Percentiles rank a stretch among this genome's conserved stretches.
Evolutionary conservation across 2,888 invertebrate species (phyloP).

Genomic region (Dasypolia templi): DNA sequence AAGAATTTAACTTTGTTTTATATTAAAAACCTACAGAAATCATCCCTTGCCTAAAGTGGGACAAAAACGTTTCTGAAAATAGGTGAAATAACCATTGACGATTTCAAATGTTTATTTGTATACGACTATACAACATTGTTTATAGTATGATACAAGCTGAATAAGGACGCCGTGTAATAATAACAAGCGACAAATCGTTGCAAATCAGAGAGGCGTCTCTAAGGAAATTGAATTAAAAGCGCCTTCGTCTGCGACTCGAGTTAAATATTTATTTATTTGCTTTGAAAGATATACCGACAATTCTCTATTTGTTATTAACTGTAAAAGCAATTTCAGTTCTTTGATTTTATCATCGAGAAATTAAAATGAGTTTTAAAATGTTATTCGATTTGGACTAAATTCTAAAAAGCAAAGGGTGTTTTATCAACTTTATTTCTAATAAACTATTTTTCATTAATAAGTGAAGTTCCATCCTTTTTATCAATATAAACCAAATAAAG

Average conservation of each 20-base stretch:
- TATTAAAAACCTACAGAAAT: not conserved
- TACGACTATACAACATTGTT: constrained; percentile 1
- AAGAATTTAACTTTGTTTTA: not conserved
- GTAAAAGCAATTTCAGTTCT: not conserved
- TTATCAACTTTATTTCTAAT: not conserved
- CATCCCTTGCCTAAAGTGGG: not conserved
- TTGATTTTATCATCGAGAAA: not conserved
- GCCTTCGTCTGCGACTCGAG: constrained; percentile 42
- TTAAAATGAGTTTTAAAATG: not conserved
- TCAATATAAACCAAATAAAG: not conserved
- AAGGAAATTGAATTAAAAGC: constrained; percentile 84
- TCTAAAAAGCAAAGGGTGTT: not conserved
- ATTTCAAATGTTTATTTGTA: constrained; percentile 7
- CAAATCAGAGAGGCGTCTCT: constrained; percentile 74
- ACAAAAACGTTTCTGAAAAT: not conserved
- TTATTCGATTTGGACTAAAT: too few relatives aligned
- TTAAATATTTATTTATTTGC: constrained; percentile 53
- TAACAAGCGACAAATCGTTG: constrained; percentile 51
- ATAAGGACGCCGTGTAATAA: constrained; percentile 31
- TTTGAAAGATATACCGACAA: constrained; percentile 42
- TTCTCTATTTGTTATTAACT: constrained; percentile 1
- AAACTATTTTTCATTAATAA: not conserved
- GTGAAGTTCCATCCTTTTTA: not conserved
- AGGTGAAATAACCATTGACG: not conserved
- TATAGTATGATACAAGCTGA: constrained; percentile 13